Evolutionary conservation across 2,797 vertebrate genomes (phyloP).

Genomic region (Neomorphus geoffroyi): DNA sequence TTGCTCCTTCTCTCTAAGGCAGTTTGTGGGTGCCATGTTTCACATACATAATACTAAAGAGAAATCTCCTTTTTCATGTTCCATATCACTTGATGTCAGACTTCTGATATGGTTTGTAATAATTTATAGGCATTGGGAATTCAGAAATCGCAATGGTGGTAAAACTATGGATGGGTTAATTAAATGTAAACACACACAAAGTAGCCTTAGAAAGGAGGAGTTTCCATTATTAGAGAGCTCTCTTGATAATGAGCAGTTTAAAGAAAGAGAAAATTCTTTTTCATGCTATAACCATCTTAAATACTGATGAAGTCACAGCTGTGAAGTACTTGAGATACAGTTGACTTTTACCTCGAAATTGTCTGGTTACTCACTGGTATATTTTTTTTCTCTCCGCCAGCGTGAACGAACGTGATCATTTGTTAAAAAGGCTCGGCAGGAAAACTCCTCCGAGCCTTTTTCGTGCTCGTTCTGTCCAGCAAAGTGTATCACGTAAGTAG

Average conservation of each 20-base stretch:
- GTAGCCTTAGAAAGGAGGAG: constrained; percentile 26
- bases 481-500: constrained; percentile 93
- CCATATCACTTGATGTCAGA: neutral
- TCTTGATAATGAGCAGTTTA: neutral
- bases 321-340: neutral
- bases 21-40: neutral
- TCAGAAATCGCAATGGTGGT: neutral
- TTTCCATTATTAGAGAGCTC: neutral
- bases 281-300: neutral
- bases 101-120: neutral
- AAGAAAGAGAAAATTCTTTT: neutral
- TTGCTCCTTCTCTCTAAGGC: constrained; percentile 29
- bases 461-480: constrained; percentile 92
- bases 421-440: constrained; percentile 95
- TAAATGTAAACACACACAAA: neutral
- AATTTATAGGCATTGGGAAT: neutral
- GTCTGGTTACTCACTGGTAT: neutral
- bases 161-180: neutral
- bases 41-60: neutral
- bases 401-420: constrained; percentile 96
- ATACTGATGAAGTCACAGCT: neutral
- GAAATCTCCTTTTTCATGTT: neutral
- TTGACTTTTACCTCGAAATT: neutral
- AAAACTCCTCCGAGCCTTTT: constrained; percentile 95
- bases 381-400: constrained; percentile 74